Evolutionary conservation across 2,888 invertebrate genomes (phyloP), one percentile per base, ranked within the genome.

Genomic region (Meteorus colon): DNA sequence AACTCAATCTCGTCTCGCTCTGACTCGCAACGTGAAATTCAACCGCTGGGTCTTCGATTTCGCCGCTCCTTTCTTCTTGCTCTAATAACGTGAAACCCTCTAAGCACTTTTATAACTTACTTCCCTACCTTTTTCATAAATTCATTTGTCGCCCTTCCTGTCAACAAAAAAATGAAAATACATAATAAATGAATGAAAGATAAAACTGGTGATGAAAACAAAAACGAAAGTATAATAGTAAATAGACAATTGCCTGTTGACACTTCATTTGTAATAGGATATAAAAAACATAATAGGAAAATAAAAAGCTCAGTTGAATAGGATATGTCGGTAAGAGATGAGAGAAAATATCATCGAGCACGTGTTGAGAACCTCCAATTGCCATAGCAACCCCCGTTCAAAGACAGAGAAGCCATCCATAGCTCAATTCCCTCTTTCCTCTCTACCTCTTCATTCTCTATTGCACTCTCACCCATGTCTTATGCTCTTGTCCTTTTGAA

Each of bases 331-430:
- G 77, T 77, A 45, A 62, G 62, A 76, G 73, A 76, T 69, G 73
- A 76, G 48, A 55, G 55, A 55, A 55, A 55, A 55, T 55, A 55
- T 55, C 55, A 55, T 4, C 70, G 83, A 86, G 88, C 88, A 88
- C 88, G 88, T 88, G 88, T 87, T 86, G 88, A 88, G 88, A 88
- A 88, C 88, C 88, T 84, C 79, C 84, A 77, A 85, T 88, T 81
- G 80, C 82, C 88, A 88, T 88, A 82, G 88, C 83, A 88, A 88
- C 88, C 85, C 88, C 88, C 86, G 80, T 83, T 77, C 80, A 80
- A 79, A 78, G 76, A 68, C 77, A 70, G 72, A 62, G 71, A 73
- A 76, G 67, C 76, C 76, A 75, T 73, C 76, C 71, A 65, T 65
- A 71, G 31, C 31, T 62, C 62, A 62, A 37, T 31, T 65, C 16